These are phyloP conservation scores for Aldabrachelys gigantea DNA, from an alignment of 2,113 vertebrate genomes.

Conservation along the genomic window DNA sequence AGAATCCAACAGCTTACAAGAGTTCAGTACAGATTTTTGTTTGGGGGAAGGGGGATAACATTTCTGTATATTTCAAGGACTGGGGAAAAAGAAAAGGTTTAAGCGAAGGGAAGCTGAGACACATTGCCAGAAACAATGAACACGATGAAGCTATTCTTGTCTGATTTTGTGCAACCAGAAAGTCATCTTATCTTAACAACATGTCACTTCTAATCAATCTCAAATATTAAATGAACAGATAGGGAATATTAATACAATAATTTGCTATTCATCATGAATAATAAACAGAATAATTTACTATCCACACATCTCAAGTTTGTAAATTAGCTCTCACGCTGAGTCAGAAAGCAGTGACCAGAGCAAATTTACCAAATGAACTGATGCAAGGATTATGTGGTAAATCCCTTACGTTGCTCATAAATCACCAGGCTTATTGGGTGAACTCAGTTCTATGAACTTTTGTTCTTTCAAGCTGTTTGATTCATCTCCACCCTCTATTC, in stretches of 20 bases:
- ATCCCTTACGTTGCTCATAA: conserved; percentile 44
- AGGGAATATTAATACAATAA: not conserved
- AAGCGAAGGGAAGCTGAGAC: not conserved
- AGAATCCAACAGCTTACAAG: not conserved
- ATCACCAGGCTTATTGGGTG: conserved; percentile 34
- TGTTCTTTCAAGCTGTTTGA: conserved; percentile 42
- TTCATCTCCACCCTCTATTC: conserved; percentile 17
- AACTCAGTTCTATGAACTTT: conserved; percentile 42
- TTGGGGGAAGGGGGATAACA: not conserved
- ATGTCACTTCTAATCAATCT: conserved; percentile 23
- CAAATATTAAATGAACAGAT: conserved; percentile 13
- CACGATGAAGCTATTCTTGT: not conserved
- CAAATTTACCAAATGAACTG: conserved; percentile 48
- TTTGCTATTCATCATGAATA: conserved; percentile 50
- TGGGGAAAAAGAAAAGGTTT: not conserved
- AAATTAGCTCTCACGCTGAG: conserved; percentile 32
- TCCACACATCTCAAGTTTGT: conserved; percentile 39
- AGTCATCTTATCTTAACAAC: not conserved
- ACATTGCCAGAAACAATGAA: not conserved
- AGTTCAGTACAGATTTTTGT: not conserved
- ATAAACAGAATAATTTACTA: conserved; percentile 56
- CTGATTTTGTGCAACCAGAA: not conserved
- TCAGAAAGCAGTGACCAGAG: conserved; percentile 55
- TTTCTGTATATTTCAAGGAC: not conserved
- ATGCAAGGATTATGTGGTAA: conserved; percentile 43